Evolutionary conservation across 2,113 vertebrate genomes (phyloP).

Genomic region (Campylomormyrus tamandua): DNA sequence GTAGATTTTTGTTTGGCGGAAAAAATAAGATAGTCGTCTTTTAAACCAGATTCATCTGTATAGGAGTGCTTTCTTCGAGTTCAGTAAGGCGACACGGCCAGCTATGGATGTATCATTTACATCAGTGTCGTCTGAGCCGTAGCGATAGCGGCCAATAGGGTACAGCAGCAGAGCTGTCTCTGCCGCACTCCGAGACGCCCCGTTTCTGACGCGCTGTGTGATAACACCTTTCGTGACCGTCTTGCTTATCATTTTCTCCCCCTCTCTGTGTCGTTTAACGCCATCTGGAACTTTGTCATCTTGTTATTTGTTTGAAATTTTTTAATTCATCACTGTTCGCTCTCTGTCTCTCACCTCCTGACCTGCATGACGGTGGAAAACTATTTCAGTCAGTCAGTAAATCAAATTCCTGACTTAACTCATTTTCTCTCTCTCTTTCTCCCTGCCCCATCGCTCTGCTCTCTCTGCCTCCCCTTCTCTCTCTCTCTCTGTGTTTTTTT

Average conservation of each 20-base stretch:
- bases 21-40: neutral
- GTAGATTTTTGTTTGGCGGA: neutral
- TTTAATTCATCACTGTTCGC: neutral
- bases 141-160: no score
- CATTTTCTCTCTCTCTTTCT: constrained; percentile 46
- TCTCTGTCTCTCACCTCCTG: neutral
- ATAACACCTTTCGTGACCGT: neutral
- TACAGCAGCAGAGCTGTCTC: neutral
- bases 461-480: constrained; percentile 22
- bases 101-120: neutral
- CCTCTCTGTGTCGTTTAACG: neutral
- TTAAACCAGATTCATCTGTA: neutral
- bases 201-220: neutral
- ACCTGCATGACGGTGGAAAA: neutral
- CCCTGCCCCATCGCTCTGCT: constrained; percentile 34
- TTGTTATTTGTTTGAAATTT: neutral
- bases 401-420: constrained; percentile 34
- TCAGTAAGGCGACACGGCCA: neutral
- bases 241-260: constrained; percentile 3
- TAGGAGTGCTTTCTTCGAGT: neutral
- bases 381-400: constrained; percentile 33
- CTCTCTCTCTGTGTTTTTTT: constrained; percentile 29
- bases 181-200: constrained; percentile 16
- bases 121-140: neutral
- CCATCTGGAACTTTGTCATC: neutral